Conservation (phyloP, 2,113 vertebrate species). For the Dryoscopus gambensis region DNA sequence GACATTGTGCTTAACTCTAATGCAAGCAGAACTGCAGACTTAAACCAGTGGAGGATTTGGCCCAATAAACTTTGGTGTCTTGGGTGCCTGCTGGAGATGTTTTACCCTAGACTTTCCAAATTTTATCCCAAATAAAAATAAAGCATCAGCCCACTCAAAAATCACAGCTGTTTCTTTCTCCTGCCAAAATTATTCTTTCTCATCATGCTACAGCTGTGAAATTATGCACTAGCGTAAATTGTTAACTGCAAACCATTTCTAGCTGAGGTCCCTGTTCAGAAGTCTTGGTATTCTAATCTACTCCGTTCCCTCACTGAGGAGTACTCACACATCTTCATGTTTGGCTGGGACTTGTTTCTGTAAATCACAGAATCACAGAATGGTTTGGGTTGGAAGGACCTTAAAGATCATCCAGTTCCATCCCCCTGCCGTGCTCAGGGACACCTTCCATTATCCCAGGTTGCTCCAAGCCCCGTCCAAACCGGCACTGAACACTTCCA, state of each 20-base stretch:
- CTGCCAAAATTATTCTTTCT: slow-evolving; percentile 10
- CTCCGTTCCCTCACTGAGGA: background rate
- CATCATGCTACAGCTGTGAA: background rate
- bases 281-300: background rate
- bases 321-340: background rate
- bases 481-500: background rate
- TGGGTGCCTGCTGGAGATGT: background rate
- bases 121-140: slow-evolving; percentile 27
- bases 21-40: background rate
- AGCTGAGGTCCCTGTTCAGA: background rate
- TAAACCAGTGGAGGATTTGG: background rate
- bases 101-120: slow-evolving; percentile 4
- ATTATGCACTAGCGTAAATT: background rate
- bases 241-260: background rate
- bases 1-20: background rate
- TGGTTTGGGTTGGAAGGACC: background rate
- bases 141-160: background rate
- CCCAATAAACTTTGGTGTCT: background rate
- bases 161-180: slow-evolving; percentile 35
- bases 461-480: accelerated
- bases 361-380: background rate
- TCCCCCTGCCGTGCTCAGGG: background rate
- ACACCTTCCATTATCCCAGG: background rate
- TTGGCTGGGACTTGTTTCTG: background rate
- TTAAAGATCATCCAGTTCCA: background rate